A percentile compares a stretch with the other conserved stretches of the same genome.
These are phyloP conservation scores for Abrostola tripartita DNA, from an alignment of 2,888 invertebrate species.

Conservation along the genomic window DNA sequence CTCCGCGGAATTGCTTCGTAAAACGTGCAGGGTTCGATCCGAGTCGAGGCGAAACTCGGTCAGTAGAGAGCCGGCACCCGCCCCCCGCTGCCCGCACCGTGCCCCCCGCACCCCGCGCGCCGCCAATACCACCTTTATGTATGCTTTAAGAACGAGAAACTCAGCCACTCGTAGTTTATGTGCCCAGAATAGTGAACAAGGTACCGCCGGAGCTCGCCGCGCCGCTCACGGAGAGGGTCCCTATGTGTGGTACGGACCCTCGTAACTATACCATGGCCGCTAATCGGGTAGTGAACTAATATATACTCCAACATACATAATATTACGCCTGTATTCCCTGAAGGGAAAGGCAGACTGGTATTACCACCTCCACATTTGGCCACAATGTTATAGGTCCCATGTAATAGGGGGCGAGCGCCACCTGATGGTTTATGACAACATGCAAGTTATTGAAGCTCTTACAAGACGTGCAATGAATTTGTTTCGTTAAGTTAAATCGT, in stretches of 20 bases:
- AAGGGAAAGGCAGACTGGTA: no score
- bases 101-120: not conserved
- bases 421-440: no score
- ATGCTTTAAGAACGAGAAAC: not conserved
- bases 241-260: not conserved
- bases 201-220: not conserved
- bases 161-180: not conserved
- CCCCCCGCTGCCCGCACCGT: not conserved
- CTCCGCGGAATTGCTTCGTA: conserved; percentile 11
- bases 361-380: no score
- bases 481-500: not conserved
- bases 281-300: no score
- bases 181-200: not conserved
- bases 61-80: conserved; percentile 3
- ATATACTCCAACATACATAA: no score
- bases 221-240: not conserved
- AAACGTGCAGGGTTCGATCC: conserved; percentile 11
- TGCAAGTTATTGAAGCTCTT: no score
- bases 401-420: no score
- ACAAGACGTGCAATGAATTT: no score
- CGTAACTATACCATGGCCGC: no score
- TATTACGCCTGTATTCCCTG: no score
- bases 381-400: no score
- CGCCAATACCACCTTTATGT: conserved; percentile 2
- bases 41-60: conserved; percentile 12